Percentiles rank a stretch among this genome's conserved stretches.
phyloP scores from a whole-genome alignment of 37 sponge, comb jelly and placozoan genomes.

The Ephydatia muelleri region DNA sequence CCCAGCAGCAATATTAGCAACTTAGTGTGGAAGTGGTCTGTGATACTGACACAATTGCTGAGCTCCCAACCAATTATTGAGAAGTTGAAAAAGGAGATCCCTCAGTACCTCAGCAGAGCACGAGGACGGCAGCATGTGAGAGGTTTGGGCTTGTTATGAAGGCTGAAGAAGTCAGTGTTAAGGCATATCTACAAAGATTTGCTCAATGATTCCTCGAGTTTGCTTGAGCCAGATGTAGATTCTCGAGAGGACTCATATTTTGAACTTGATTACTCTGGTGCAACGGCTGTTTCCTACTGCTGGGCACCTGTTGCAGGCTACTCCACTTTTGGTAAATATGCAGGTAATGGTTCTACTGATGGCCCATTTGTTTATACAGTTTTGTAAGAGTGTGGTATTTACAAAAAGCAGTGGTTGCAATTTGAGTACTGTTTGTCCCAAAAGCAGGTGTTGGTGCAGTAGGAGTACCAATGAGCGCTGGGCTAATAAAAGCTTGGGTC shows the following conservation, averaged over 20 bases:
- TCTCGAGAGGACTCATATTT: slow-evolving; percentile 5
- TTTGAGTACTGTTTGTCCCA: too few species aligned
- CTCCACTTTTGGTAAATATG: too few species aligned
- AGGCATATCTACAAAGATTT: not conserved
- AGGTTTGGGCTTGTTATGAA: slow-evolving; percentile 37
- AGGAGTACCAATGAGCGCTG: too few species aligned
- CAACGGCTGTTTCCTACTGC: too few species aligned
- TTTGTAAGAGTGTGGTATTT: too few species aligned
- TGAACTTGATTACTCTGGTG: too few species aligned
- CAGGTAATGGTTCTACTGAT: too few species aligned
- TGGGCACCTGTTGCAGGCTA: too few species aligned
- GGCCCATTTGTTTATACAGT: too few species aligned
- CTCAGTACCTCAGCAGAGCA: slow-evolving; percentile 46
- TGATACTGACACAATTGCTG: slow-evolving; percentile 11
- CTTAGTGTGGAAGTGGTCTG: slow-evolving; percentile 17
- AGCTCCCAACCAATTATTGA: not conserved
- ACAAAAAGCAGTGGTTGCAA: too few species aligned
- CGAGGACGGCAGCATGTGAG: slow-evolving; percentile 22
- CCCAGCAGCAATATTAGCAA: slow-evolving; percentile 24
- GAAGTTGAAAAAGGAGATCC: slow-evolving; percentile 10
- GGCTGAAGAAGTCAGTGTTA: not conserved
- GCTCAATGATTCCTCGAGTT: not conserved
- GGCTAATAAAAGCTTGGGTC: too few species aligned
- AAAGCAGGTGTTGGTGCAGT: too few species aligned
- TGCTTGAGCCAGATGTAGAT: not conserved